Evolutionary conservation across 2,113 vertebrate genomes (phyloP).

Genomic region (Hippocampus abdominalis): DNA sequence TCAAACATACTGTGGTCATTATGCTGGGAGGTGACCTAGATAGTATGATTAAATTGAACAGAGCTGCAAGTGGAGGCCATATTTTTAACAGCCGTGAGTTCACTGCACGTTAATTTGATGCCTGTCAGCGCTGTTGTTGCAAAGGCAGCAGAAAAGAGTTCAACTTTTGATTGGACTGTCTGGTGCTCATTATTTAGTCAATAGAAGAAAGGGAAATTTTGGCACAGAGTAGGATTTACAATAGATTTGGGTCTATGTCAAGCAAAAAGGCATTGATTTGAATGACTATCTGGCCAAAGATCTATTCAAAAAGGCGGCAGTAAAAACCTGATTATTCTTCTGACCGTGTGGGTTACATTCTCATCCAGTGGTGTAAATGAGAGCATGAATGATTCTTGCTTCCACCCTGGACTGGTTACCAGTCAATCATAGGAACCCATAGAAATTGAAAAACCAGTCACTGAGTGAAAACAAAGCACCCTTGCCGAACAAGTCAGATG

Average conservation of each 20-base stretch:
- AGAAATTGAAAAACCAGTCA: too few relatives aligned
- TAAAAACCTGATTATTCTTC: not conserved
- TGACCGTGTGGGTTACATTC: too few relatives aligned
- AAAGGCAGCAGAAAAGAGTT: constrained; percentile 8
- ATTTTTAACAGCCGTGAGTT: constrained; percentile 8
- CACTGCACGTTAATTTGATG: constrained; percentile 17
- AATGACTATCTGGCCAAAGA: not conserved
- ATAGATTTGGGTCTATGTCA: not conserved
- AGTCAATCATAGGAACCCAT: too few relatives aligned
- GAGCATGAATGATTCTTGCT: too few relatives aligned
- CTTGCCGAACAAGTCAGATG: too few relatives aligned
- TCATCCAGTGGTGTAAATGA: too few relatives aligned
- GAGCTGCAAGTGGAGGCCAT: constrained; percentile 6
- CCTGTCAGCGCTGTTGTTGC: constrained; percentile 17
- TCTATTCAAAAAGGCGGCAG: not conserved
- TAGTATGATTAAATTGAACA: constrained; percentile 1
- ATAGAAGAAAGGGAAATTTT: not conserved
- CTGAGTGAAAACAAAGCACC: too few relatives aligned
- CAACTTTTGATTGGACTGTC: constrained; percentile 23
- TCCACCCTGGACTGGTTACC: too few relatives aligned
- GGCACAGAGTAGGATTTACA: not conserved
- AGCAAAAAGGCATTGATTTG: not conserved
- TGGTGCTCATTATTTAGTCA: constrained; percentile 10
- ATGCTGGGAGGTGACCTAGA: constrained; percentile 39
- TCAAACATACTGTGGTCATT: constrained; percentile 24